Conservation (phyloP, 2,888 invertebrate species). For the Tipula vernalis region DNA sequence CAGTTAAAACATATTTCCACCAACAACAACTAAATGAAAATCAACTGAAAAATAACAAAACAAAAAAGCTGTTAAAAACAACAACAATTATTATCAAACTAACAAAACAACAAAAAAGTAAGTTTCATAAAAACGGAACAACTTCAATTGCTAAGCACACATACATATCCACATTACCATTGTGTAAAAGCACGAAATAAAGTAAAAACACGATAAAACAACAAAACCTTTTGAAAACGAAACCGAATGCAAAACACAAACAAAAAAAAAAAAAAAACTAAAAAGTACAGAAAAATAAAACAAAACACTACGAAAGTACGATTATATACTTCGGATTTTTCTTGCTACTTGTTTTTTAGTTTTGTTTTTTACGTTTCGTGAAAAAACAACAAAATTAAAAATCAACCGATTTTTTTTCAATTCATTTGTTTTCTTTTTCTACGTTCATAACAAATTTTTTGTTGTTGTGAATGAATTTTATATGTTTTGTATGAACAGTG, state of each 20-base stretch:
- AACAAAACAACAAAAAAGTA: not conserved
- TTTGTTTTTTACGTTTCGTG: not conserved
- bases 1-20: not conserved
- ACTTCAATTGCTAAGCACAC: not conserved
- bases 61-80: not conserved
- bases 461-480: not conserved
- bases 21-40: not conserved
- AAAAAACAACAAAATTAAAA: not conserved
- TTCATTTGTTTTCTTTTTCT: not conserved
- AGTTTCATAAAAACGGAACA: not conserved
- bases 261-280: not conserved
- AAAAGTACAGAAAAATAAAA: not conserved
- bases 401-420: not conserved
- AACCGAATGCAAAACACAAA: not conserved
- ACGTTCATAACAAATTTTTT: not conserved
- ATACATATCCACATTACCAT: not conserved
- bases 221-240: not conserved
- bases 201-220: not conserved
- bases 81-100: not conserved
- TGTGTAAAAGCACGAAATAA: not conserved
- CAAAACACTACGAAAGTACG: not conserved
- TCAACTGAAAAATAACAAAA: not conserved
- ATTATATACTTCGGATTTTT: not conserved
- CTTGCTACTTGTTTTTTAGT: not conserved
- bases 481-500: not conserved